Evolutionary conservation across 2,113 vertebrate genomes (phyloP).

Genomic region (Neolamprologus sp.): DNA sequence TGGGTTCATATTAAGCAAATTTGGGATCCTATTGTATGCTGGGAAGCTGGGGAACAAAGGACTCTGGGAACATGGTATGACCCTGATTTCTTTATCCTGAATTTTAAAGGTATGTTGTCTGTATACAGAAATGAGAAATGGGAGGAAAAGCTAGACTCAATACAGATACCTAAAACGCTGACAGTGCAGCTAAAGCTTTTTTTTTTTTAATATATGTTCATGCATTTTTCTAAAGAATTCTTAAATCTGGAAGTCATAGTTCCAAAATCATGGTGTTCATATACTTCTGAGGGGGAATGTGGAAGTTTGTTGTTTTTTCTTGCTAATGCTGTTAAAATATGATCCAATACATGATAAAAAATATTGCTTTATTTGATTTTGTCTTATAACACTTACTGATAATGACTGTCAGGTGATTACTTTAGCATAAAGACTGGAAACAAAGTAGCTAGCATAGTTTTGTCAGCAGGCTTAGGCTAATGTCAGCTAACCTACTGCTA

Average conservation of each 20-base stretch:
- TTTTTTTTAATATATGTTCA: accelerated
- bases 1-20: neutral
- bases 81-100: neutral
- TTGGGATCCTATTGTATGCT: neutral
- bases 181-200: neutral
- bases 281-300: neutral
- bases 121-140: neutral
- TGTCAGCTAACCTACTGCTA: neutral
- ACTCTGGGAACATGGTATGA: neutral
- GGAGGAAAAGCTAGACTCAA: neutral
- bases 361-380: neutral
- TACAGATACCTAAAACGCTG: neutral
- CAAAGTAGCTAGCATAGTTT: neutral
- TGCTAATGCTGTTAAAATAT: neutral
- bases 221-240: neutral
- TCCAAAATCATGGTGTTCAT: neutral
- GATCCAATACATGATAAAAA: neutral
- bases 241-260: neutral
- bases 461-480: neutral
- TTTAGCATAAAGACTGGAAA: neutral
- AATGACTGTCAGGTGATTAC: neutral
- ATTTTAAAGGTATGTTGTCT: neutral
- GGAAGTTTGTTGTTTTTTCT: neutral
- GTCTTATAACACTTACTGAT: neutral
- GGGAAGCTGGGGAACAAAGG: neutral